These are phyloP conservation scores for Pterocles burchelli DNA, from an alignment of 2,113 vertebrate species.

Conservation along the genomic window DNA sequence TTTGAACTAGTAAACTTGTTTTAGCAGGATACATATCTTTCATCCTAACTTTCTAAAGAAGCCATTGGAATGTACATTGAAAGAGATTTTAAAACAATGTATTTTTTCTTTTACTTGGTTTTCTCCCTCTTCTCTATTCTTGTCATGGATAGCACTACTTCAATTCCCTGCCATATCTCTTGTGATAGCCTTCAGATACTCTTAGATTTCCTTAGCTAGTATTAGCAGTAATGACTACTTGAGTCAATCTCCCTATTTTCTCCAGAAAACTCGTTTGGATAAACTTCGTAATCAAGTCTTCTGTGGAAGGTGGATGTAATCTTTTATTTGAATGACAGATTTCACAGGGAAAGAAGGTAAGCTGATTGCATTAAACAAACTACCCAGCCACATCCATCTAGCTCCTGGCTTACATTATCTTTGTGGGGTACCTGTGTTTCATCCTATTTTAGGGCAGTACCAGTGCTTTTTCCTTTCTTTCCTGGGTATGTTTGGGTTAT, in stretches of 20 bases:
- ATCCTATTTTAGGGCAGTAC: not conserved
- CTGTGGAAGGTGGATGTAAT: not conserved
- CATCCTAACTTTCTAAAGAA: not conserved
- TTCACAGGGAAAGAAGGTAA: not conserved
- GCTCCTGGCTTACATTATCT: not conserved
- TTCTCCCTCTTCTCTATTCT: not conserved
- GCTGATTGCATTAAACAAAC: not conserved
- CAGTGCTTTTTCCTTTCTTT: rapidly evolving
- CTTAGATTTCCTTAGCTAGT: not conserved
- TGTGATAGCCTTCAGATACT: not conserved
- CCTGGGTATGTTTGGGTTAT: rapidly evolving
- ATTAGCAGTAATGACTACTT: not conserved
- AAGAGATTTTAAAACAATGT: not conserved
- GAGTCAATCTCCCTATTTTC: not conserved
- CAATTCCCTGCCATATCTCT: not conserved
- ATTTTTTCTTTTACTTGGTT: not conserved
- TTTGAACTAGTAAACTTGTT: not conserved
- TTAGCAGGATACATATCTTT: not conserved
- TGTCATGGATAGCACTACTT: not conserved
- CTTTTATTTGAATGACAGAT: not conserved
- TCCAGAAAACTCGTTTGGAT: not conserved
- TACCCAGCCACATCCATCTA: no score
- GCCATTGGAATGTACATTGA: not conserved
- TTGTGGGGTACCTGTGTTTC: not conserved
- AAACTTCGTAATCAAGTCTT: not conserved